phyloP scores from a whole-genome alignment of 2,797 vertebrate species.

The Glyptemys insculpta region DNA sequence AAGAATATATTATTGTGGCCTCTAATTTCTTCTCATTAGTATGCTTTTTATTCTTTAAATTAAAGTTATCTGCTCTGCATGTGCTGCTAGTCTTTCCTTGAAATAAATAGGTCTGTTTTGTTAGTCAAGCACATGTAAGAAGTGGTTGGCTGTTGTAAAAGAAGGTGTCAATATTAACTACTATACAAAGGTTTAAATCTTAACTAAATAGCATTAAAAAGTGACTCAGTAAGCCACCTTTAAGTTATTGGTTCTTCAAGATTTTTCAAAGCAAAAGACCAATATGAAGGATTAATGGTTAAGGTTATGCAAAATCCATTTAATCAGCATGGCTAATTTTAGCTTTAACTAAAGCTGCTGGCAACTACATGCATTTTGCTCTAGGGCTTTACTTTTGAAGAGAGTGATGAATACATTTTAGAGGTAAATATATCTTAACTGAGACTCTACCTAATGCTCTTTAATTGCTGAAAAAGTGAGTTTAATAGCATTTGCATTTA shows the following conservation, averaged over 20 bases:
- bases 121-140: conserved; percentile 46
- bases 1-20: conserved; percentile 62
- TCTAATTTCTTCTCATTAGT: conserved; percentile 58
- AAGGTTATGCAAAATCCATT: conserved; percentile 76
- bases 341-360: conserved; percentile 74
- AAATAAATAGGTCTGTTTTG: conserved; percentile 65
- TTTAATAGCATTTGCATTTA: conserved; percentile 68
- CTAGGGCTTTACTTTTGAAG: conserved; percentile 71
- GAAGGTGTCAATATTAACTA: conserved; percentile 59
- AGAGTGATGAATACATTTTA: conserved; percentile 65
- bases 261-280: conserved; percentile 67
- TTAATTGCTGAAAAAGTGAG: conserved; percentile 66
- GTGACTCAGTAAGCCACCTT: conserved; percentile 59
- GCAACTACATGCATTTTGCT: conserved; percentile 68
- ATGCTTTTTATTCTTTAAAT: conserved; percentile 56
- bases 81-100: conserved; percentile 40
- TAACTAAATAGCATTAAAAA: conserved; percentile 73
- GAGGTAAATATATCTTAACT: conserved; percentile 76
- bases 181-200: conserved; percentile 64
- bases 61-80: conserved; percentile 43
- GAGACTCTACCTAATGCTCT: conserved; percentile 68
- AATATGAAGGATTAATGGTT: conserved; percentile 74
- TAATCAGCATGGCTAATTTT: conserved; percentile 80
- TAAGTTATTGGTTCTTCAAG: conserved; percentile 63
- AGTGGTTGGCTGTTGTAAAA: conserved; percentile 62